Evolutionary conservation across 2,888 invertebrate genomes (phyloP), one percentile per base, ranked within the genome.

Genomic region (Ennomos fuscantarius): DNA sequence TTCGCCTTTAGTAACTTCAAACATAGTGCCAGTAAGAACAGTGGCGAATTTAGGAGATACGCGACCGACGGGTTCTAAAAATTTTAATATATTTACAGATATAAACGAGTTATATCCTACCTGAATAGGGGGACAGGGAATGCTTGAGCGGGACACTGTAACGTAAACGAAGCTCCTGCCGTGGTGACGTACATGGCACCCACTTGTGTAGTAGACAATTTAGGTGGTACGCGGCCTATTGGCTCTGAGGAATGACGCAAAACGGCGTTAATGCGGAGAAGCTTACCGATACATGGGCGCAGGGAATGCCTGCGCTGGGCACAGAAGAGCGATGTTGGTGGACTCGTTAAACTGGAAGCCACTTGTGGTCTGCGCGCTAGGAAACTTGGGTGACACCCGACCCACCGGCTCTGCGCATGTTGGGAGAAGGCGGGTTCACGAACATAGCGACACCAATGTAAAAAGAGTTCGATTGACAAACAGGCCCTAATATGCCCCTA

Each of bases 61-160:
- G 46, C 85, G 84, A 67, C 86, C 86, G 66, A 86, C 86, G 32
- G 86, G 85, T 77, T 86, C 86, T 86, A 85, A 68, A 83, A 83
- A 74, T 59, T 39, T 72, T 65, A 69, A 69, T 68, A 72, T 68
- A 64, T 66, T 72, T 68, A 70, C 70, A 65, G 74, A 69, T 69
- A 72, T 67, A 64, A 55, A 65, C 70, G 55, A 69, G 70, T 62
- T 70, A 50, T 37, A 43, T 53, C 67, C 84, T 88, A 92, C 90
- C 91, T 91, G 90, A 90, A 90, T 65, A 84, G 69, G 68, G 91
- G 90, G 79, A 89, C 89, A 76, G 89, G 89, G 79, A 84, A 89
- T 70, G 95, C 95, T 90, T 96, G 96, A 55, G 95, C 95, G 46
- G 95, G 95, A 79, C 96, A 96, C 70, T 94, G 92, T 64, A 96